Evolutionary conservation across 2,888 invertebrate species (phyloP).

Genomic region (Deilephila elpenor): DNA sequence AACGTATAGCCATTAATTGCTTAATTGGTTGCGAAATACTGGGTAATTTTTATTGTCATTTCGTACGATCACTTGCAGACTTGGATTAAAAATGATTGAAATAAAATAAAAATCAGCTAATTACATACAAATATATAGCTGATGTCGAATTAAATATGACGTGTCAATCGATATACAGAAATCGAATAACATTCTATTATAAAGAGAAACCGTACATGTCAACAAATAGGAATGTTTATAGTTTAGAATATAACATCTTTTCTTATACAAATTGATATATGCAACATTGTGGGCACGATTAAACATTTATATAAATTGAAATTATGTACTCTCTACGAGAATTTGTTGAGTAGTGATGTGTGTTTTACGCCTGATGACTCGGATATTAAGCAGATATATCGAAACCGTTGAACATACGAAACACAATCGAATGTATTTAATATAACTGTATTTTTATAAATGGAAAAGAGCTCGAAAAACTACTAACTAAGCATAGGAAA

Average conservation of each 20-base stretch:
- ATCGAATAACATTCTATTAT: no score
- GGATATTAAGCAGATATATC: constrained; percentile 11
- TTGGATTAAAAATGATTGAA: no score
- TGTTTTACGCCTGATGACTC: constrained; percentile 42
- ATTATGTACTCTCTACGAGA: constrained; percentile 21
- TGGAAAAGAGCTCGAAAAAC: not conserved
- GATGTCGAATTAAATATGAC: not conserved
- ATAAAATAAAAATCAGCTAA: no score
- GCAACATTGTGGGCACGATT: not conserved
- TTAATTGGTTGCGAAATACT: no score
- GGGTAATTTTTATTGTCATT: no score
- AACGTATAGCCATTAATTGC: no score
- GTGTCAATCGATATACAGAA: not conserved
- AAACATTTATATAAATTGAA: constrained; percentile 16
- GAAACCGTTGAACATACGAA: constrained; percentile 4
- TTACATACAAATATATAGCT: no score
- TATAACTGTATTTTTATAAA: not conserved
- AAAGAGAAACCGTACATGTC: no score
- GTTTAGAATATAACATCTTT: no score
- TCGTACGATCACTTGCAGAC: no score
- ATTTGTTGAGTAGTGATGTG: constrained; percentile 31
- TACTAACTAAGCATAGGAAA: not conserved
- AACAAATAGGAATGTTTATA: no score
- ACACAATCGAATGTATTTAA: not conserved
- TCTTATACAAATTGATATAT: not conserved